phyloP scores from a whole-genome alignment of 2,797 vertebrate genomes.

The Phrynocephalus guinanensis region DNA sequence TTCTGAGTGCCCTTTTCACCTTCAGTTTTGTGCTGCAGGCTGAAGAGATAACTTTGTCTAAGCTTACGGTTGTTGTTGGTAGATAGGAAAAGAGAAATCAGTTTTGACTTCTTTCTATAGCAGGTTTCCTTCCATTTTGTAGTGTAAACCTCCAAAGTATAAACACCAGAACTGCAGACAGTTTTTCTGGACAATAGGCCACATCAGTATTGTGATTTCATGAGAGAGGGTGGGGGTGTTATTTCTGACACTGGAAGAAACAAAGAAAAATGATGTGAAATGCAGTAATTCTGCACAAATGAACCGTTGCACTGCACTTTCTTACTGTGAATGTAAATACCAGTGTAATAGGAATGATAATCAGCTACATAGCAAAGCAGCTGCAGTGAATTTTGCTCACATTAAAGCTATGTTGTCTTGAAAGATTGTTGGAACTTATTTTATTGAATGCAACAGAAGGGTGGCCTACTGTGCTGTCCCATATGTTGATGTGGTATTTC shows the following conservation, averaged over 20 bases:
- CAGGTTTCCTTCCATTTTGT: constrained; percentile 44
- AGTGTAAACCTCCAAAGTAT: constrained; percentile 43
- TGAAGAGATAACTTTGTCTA: constrained; percentile 47
- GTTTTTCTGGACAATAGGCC: constrained; percentile 35
- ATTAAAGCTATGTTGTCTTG: constrained; percentile 26
- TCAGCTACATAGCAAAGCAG: accelerated
- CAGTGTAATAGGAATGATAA: constrained; percentile 35
- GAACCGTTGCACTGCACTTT: constrained; percentile 48
- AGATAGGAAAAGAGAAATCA: constrained; percentile 51
- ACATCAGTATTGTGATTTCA: neutral
- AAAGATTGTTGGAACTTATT: constrained; percentile 17
- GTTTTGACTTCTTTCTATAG: constrained; percentile 60
- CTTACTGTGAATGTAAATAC: constrained; percentile 15
- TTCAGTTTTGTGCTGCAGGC: constrained; percentile 50
- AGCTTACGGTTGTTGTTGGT: constrained; percentile 34
- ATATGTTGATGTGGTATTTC: neutral
- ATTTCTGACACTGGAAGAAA: constrained; percentile 52
- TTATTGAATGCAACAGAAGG: neutral
- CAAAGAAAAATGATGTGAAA: constrained; percentile 27
- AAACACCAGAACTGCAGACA: constrained; percentile 53
- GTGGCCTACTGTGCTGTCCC: neutral
- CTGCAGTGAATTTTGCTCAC: constrained; percentile 10
- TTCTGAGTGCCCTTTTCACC: constrained; percentile 56
- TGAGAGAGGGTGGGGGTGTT: constrained; percentile 5
- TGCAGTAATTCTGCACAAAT: constrained; percentile 5